Evolutionary conservation across 2,888 invertebrate genomes (phyloP), one percentile per base, ranked within the genome.

Genomic region (Mechanitis messenoides): DNA sequence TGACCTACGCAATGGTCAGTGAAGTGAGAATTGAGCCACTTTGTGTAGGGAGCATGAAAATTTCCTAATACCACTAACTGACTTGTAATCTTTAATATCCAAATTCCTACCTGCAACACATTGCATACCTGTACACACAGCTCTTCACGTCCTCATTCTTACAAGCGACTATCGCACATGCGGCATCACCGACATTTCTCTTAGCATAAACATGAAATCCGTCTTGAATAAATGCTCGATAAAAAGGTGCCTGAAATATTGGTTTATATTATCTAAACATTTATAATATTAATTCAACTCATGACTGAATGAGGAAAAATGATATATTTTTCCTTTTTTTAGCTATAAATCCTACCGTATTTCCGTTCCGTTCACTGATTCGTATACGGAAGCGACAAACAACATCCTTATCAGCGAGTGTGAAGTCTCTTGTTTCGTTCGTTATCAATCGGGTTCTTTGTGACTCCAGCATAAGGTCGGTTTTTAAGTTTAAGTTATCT

Each of bases 181-280:
- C 68, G 0, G 77, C 78, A 0, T 84, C 74, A 0, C 88, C 87
- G 0, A 81, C 6, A 35, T 79, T 69, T 0, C 85, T 71, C 0
- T 79, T 76, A 0, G 75, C 76, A 62, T 86, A 90, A 0, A 81
- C 84, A 63, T 91, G 81, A 1, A 81, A 77, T 0, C 92, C 91
- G 46, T 91, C 90, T 65, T 87, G 88, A 0, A 87, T 83, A 5
- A 91, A 84, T 6, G 91, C 84, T 20, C 88, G 84, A 69, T 91
- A 92, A 38, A 70, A 67, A 1, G 79, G 76, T 45, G 63, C 67
- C 87, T 88, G 74, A 42, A 77, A 77, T 56, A 50, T 54, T 42
- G 9, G 6, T 42, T 11, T 5, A 5, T 35, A 35, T 35, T 35
- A 35, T 35, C 3, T 35, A 5, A 35, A 42, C 42, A 42, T 42